Conservation (phyloP, 2,113 vertebrate species). For the Thinocorus orbignyianus region DNA sequence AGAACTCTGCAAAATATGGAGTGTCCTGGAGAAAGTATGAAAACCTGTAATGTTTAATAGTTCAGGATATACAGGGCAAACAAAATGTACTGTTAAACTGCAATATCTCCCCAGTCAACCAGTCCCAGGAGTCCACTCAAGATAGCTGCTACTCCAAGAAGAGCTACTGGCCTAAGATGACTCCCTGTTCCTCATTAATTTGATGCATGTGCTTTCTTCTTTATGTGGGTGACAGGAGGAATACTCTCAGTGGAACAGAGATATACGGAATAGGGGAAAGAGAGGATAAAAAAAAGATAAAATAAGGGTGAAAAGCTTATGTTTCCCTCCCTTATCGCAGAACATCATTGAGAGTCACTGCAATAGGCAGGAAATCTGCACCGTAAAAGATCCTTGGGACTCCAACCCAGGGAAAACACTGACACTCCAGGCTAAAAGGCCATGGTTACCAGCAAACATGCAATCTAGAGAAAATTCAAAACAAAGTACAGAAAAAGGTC, state of each 20-base stretch:
- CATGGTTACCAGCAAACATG: background rate
- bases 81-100: background rate
- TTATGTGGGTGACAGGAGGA: background rate
- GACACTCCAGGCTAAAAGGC: background rate
- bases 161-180: background rate
- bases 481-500: background rate
- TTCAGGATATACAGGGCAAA: background rate
- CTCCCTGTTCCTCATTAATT: background rate
- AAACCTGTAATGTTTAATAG: background rate
- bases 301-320: background rate
- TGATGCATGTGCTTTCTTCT: background rate
- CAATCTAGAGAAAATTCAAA: background rate
- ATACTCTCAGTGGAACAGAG: background rate
- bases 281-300: background rate
- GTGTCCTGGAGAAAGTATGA: background rate
- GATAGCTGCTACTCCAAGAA: background rate
- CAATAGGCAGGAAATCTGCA: background rate
- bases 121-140: background rate
- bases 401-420: accelerated
- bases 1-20: background rate
- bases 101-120: background rate
- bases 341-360: background rate
- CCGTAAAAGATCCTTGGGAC: background rate
- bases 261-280: background rate
- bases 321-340: background rate